Percentiles rank a stretch among this genome's conserved stretches.
These are phyloP conservation scores for Rhyacophila brunnea DNA, from an alignment of 1,140 invertebrate species.

Conservation along the genomic window DNA sequence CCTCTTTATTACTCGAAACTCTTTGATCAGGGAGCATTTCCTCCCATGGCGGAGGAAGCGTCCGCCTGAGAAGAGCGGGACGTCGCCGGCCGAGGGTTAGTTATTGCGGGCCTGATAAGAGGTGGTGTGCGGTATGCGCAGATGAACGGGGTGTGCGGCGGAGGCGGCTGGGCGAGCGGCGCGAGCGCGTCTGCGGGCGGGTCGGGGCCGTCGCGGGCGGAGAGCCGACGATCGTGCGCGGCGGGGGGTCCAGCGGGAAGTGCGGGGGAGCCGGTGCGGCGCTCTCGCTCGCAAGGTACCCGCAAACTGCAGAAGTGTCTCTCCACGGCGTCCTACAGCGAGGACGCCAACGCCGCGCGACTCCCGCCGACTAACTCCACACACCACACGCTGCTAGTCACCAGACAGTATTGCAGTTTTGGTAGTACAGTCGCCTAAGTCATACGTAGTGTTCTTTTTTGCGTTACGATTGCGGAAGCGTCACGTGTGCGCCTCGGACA, in stretches of 20 bases:
- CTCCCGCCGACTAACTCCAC: conserved; percentile 53
- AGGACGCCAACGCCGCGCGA: conserved; percentile 59
- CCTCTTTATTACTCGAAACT: no score
- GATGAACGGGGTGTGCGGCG: conserved; percentile 78
- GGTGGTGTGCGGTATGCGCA: conserved; percentile 45
- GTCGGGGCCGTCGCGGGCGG: no score
- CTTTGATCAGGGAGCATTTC: no score
- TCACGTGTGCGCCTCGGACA: no score
- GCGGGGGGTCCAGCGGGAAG: conserved; percentile 42
- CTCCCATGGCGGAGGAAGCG: no score
- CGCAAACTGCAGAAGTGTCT: conserved; percentile 85
- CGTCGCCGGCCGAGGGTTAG: neutral
- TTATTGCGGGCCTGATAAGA: neutral
- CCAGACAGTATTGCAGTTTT: conserved; percentile 90
- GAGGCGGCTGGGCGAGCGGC: conserved; percentile 40
- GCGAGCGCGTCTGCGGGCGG: conserved; percentile 36
- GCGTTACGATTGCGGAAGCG: no score
- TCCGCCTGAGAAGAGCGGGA: no score
- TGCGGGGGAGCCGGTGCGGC: conserved; percentile 56
- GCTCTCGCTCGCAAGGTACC: conserved; percentile 86
- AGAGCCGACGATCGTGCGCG: neutral
- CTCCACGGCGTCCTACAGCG: conserved; percentile 74
- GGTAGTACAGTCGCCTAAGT: conserved; percentile 75
- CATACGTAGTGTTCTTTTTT: neutral
- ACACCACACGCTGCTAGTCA: conserved; percentile 68